phyloP scores from a whole-genome alignment of 2,113 vertebrate genomes.

The Ursus arctos region DNA sequence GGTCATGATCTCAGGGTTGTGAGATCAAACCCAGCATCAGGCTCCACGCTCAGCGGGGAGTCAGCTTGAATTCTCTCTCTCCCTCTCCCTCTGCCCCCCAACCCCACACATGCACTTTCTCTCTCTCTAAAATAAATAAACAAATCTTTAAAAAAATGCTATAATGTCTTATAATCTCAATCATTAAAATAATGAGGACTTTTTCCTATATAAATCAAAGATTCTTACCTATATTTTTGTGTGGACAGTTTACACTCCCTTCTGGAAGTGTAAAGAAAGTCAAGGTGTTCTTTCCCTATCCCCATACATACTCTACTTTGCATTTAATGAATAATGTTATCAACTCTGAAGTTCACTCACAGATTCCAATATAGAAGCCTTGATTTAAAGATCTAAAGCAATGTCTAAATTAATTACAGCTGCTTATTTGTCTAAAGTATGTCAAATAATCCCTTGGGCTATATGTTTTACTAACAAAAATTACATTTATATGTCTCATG shows the following conservation, averaged over 20 bases:
- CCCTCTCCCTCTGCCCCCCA: background rate
- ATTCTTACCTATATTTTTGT: background rate
- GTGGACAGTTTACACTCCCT: background rate
- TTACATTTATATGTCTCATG: background rate
- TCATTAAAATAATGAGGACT: slow-evolving; percentile 34
- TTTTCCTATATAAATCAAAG: slow-evolving; percentile 40
- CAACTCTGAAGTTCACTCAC: slow-evolving; percentile 36
- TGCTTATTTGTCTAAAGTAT: background rate
- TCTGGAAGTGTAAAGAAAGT: background rate
- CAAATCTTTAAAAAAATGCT: background rate
- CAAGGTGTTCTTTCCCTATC: background rate
- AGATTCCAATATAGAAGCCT: slow-evolving; percentile 22
- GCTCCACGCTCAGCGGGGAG: background rate
- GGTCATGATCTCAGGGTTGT: background rate
- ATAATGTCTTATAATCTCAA: background rate
- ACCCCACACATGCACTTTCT: rapidly evolving
- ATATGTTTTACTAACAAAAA: slow-evolving; percentile 47
- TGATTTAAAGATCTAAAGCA: slow-evolving; percentile 27
- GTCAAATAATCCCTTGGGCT: background rate
- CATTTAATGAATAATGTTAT: slow-evolving; percentile 23
- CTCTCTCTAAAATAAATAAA: background rate
- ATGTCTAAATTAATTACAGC: slow-evolving; percentile 36
- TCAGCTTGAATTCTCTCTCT: background rate
- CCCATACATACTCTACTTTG: background rate
- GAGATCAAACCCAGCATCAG: background rate